phyloP scores from a whole-genome alignment of 2,888 invertebrate genomes.

The Stegophylla sp. region DNA sequence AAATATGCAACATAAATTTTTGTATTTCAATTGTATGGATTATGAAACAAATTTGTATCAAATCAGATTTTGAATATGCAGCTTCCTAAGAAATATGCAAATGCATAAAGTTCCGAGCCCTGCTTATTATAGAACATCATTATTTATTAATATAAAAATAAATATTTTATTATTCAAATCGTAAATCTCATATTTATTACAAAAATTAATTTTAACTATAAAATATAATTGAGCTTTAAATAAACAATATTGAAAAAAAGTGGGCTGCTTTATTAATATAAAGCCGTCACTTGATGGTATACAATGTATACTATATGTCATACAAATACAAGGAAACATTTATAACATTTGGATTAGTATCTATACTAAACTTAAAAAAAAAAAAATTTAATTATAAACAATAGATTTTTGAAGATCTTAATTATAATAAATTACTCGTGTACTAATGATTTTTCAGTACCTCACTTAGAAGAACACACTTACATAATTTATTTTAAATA shows the following conservation, averaged over 20 bases:
- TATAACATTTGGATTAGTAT: not conserved
- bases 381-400: constrained; percentile 2
- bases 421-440: not conserved
- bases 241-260: not conserved
- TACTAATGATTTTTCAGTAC: not conserved
- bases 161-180: not conserved
- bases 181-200: not conserved
- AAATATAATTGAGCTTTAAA: not conserved
- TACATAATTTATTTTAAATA: not conserved
- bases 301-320: too few species aligned
- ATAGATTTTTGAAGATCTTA: not conserved
- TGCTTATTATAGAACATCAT: too few species aligned
- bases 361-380: not conserved
- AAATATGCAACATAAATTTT: too few species aligned
- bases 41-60: too few species aligned
- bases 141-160: not conserved
- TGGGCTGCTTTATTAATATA: not conserved
- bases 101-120: too few species aligned
- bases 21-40: too few species aligned
- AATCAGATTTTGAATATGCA: too few species aligned
- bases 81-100: too few species aligned
- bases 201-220: not conserved
- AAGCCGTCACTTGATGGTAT: too few species aligned
- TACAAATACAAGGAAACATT: not conserved
- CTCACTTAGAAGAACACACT: not conserved